Conservation (phyloP, 2,888 invertebrate genomes). For the Schrankia costaestrigalis region DNA sequence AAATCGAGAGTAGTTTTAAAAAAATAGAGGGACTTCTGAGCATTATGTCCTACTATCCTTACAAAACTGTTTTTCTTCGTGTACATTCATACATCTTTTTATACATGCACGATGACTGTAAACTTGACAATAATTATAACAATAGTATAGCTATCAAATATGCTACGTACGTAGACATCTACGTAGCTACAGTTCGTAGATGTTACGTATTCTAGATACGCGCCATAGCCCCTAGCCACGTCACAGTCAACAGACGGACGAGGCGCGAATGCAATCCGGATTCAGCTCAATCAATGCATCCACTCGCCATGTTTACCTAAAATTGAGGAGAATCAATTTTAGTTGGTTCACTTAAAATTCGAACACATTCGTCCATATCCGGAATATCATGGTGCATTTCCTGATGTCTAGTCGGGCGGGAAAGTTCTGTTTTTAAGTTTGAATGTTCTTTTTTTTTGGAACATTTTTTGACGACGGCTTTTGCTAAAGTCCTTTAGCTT, state of each 20-base stretch:
- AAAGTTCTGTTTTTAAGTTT: too few relatives aligned
- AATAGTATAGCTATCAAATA: conserved; percentile 9
- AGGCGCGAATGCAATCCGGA: conserved; percentile 38
- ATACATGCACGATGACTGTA: too few relatives aligned
- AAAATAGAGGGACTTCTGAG: too few relatives aligned
- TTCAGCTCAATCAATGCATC: conserved; percentile 50
- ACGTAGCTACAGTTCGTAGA: conserved; percentile 16
- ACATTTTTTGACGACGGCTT: too few relatives aligned
- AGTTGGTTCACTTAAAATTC: conserved; percentile 57
- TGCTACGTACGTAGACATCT: conserved; percentile 3
- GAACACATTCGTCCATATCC: conserved; percentile 62
- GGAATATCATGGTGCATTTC: conserved; percentile 54
- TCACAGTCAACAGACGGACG: conserved; percentile 31
- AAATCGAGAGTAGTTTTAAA: too few relatives aligned
- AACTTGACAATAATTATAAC: too few relatives aligned
- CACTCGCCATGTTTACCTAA: conserved; percentile 49
- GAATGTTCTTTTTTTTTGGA: too few relatives aligned
- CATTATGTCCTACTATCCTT: too few relatives aligned
- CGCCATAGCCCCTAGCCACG: conserved; percentile 24
- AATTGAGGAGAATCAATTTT: conserved; percentile 57
- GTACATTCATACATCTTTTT: too few relatives aligned
- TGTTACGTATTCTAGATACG: conserved; percentile 18
- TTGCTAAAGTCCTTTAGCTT: too few relatives aligned
- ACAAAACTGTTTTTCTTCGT: too few relatives aligned
- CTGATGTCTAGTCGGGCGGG: conserved; percentile 52